Evolutionary conservation across 2,888 invertebrate genomes (phyloP).

Genomic region (Eupithecia subumbrata): DNA sequence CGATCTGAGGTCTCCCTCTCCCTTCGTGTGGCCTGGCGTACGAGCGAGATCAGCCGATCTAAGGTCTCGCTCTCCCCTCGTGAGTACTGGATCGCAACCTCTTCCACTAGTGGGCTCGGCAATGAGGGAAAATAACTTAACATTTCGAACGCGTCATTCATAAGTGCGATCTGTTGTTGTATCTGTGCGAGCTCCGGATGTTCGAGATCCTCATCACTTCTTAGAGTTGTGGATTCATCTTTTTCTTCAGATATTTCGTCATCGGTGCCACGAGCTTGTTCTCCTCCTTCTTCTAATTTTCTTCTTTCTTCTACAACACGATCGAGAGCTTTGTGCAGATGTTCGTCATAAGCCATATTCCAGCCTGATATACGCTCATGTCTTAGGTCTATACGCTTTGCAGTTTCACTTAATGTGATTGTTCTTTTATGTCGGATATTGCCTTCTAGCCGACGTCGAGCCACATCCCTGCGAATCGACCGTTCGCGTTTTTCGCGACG

Average conservation of each 20-base stretch:
- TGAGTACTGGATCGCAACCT: too few species aligned
- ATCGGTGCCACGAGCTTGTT: neutral
- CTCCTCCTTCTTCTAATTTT: neutral
- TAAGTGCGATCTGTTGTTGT: neutral
- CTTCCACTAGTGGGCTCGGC: neutral
- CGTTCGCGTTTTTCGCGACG: slow-evolving; percentile 3
- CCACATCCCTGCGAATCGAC: slow-evolving; percentile 3
- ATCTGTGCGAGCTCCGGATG: neutral
- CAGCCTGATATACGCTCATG: neutral
- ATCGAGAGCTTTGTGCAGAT: slow-evolving; percentile 2
- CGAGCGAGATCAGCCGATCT: too few species aligned
- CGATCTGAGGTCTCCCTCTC: too few species aligned
- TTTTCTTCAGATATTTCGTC: neutral
- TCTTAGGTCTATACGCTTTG: neutral
- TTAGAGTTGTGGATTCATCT: neutral
- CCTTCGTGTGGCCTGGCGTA: too few species aligned
- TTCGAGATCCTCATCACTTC: neutral
- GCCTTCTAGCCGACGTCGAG: slow-evolving; percentile 5
- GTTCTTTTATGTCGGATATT: neutral
- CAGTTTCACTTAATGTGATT: neutral
- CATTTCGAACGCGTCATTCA: neutral
- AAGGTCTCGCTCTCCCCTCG: too few species aligned
- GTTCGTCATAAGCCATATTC: slow-evolving; percentile 1
- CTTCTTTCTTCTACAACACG: slow-evolving; percentile 6
- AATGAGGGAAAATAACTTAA: neutral